phyloP scores from a whole-genome alignment of 2,113 vertebrate species.

The Chlorodrepanis virens region DNA sequence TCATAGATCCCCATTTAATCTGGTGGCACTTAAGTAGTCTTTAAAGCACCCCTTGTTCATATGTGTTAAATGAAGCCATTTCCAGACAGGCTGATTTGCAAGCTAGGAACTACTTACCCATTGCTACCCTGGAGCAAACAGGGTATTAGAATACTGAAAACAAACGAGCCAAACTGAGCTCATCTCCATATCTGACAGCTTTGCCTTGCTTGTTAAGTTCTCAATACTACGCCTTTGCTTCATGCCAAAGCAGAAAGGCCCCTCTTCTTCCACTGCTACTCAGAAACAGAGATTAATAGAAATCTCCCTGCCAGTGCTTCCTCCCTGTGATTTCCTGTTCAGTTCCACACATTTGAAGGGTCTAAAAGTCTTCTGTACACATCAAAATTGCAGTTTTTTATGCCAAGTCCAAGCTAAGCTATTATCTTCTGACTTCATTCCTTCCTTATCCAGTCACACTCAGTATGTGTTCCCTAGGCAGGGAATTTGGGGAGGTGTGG shows the following conservation, averaged over 20 bases:
- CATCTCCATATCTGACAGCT: neutral
- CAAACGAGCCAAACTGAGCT: neutral
- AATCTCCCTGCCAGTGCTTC: neutral
- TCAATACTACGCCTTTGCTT: neutral
- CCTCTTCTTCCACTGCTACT: neutral
- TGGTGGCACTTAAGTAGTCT: neutral
- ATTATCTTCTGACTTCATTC: neutral
- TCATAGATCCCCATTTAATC: slow-evolving; percentile 29
- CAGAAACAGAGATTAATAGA: neutral
- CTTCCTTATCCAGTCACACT: neutral
- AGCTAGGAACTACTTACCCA: neutral
- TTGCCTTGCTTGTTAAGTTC: neutral
- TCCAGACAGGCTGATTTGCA: neutral
- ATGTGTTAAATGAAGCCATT: neutral
- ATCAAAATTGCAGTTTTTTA: neutral
- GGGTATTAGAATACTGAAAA: neutral
- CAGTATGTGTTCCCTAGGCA: neutral
- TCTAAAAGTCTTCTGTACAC: neutral
- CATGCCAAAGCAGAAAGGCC: neutral
- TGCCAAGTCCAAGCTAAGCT: neutral
- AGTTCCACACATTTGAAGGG: neutral
- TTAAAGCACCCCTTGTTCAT: slow-evolving; percentile 4
- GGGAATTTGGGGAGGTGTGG: neutral
- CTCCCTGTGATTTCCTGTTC: neutral
- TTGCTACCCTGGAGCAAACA: neutral